Evolutionary conservation across 2,113 vertebrate genomes (phyloP).

Genomic region (Vanacampus margaritifer): DNA sequence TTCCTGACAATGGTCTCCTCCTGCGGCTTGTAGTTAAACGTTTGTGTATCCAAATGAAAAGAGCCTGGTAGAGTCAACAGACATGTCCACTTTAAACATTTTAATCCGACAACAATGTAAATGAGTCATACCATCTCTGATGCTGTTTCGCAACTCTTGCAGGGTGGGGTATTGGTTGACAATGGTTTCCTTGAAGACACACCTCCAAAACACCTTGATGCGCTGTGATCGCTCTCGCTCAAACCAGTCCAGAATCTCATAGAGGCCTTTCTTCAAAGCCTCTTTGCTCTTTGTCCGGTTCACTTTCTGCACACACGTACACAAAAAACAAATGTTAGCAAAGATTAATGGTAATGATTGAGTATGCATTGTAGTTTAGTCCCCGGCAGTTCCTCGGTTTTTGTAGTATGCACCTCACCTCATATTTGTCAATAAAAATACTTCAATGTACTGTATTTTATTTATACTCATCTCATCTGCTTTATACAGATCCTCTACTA

Average conservation of each 20-base stretch:
- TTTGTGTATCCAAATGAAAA: constrained; percentile 20
- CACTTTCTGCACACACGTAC: constrained; percentile 49
- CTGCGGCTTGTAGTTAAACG: background rate
- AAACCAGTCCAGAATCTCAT: constrained; percentile 57
- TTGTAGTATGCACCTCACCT: too few relatives aligned
- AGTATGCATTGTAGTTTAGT: too few relatives aligned
- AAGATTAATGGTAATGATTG: background rate
- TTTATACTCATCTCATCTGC: too few relatives aligned
- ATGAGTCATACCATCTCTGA: constrained; percentile 59
- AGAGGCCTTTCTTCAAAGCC: constrained; percentile 30
- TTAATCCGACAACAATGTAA: background rate
- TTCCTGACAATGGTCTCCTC: background rate
- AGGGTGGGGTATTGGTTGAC: constrained; percentile 50
- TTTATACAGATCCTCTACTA: background rate
- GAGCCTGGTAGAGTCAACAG: constrained; percentile 37
- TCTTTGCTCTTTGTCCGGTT: constrained; percentile 45
- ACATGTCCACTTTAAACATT: background rate
- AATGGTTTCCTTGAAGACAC: constrained; percentile 57
- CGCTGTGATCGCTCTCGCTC: constrained; percentile 31
- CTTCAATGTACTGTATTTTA: too few relatives aligned
- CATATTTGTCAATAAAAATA: too few relatives aligned
- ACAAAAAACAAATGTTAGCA: background rate
- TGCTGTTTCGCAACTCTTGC: constrained; percentile 32
- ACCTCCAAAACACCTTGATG: constrained; percentile 57
- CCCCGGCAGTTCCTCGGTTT: too few relatives aligned